phyloP scores from a whole-genome alignment of 2,888 invertebrate species.

The Esperia sulphurella region DNA sequence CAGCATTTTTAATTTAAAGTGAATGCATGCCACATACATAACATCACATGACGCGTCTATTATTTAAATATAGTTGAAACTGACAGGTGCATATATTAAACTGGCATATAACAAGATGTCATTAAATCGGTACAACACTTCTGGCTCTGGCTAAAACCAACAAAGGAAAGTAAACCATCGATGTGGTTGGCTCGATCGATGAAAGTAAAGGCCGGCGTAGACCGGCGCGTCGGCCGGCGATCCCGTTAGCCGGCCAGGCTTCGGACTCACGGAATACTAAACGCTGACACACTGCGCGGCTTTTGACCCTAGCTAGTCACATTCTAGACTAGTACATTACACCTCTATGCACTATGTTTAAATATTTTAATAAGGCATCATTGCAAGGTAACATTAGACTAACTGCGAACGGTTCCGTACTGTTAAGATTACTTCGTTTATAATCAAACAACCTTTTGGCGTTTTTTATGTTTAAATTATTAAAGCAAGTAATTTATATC shows the following conservation, averaged over 20 bases:
- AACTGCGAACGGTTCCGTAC: too few species aligned
- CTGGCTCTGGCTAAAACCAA: constrained; percentile 57
- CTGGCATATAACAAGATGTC: constrained; percentile 9
- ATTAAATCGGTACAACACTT: constrained; percentile 32
- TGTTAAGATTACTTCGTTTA: too few species aligned
- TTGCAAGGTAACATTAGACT: neutral
- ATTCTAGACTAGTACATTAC: constrained; percentile 73
- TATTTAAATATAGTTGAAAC: neutral
- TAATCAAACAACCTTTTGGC: too few species aligned
- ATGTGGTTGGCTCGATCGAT: constrained; percentile 71
- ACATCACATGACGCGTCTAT: neutral
- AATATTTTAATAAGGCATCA: constrained; percentile 14
- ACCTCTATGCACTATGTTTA: constrained; percentile 55
- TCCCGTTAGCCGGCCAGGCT: constrained; percentile 71
- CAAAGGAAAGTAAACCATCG: constrained; percentile 77
- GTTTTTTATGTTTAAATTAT: too few species aligned
- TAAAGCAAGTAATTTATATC: too few species aligned
- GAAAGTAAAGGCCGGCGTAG: constrained; percentile 76
- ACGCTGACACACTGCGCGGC: constrained; percentile 78
- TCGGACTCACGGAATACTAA: constrained; percentile 73
- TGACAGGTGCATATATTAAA: neutral
- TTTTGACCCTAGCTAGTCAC: constrained; percentile 77
- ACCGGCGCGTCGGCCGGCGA: constrained; percentile 40
- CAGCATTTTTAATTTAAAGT: too few species aligned
- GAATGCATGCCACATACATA: too few species aligned